Percentiles rank a stretch among this genome's conserved stretches.
phyloP scores from a whole-genome alignment of 2,113 vertebrate species.

The Seriola aureovittata region DNA sequence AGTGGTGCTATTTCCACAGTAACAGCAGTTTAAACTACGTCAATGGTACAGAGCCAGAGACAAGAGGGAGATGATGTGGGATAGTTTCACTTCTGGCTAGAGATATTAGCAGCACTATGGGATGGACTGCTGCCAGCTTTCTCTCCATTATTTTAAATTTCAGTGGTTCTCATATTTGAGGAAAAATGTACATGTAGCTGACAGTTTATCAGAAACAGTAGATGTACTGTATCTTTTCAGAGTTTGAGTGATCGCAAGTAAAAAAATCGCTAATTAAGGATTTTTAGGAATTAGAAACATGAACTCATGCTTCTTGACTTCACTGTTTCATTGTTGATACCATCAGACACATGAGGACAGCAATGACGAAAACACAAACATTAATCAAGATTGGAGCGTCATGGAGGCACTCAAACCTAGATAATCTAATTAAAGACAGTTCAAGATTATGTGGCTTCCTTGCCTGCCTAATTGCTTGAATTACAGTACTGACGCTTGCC shows the following conservation, averaged over 20 bases:
- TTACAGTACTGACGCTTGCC: neutral
- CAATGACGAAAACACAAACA: neutral
- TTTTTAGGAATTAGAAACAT: neutral
- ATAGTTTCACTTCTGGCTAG: slow-evolving; percentile 22
- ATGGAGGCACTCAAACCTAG: neutral
- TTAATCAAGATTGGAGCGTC: neutral
- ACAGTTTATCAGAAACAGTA: neutral
- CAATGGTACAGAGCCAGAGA: slow-evolving; percentile 19
- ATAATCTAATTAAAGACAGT: neutral
- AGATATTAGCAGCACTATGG: neutral
- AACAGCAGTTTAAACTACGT: slow-evolving; percentile 44
- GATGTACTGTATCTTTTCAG: slow-evolving; percentile 3
- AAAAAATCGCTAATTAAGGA: neutral
- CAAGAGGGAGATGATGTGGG: slow-evolving; percentile 29
- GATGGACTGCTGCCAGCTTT: neutral
- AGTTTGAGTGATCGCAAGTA: neutral
- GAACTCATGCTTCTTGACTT: neutral
- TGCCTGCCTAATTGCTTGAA: neutral
- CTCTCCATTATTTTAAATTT: slow-evolving; percentile 14
- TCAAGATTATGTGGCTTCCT: neutral
- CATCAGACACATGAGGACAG: neutral
- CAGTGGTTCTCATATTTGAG: neutral
- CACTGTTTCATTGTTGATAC: neutral
- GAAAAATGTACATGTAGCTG: neutral
- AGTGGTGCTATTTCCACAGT: slow-evolving; percentile 38